Base-by-base conservation (phyloP, 2,797 vertebrate species). In the Onychomys leucogaster region DNA sequence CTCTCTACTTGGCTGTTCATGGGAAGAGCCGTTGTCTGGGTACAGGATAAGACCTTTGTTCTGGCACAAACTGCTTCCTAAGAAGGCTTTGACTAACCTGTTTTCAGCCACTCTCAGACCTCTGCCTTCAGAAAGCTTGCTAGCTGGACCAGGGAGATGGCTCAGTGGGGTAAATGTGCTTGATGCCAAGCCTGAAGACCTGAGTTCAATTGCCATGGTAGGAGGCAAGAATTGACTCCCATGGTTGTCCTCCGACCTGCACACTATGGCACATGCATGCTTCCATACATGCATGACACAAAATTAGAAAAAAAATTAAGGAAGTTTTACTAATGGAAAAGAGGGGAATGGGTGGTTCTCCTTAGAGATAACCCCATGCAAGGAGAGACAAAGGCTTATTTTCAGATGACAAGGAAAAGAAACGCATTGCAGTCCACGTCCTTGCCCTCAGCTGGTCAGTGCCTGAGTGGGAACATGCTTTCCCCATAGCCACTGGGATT, bases 351-450 rank as follows among this genome's bases (percentile, higher is more conserved):
- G 25, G 37, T 2, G 9, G 29, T 17, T 87, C 14, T n/a, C 29
- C 65, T 46, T 34, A 82, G 61, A 25, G 78, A 88, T 21, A 37
- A n/a, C 21, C 49, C 55, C n/a, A 86, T 8, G 17, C 4, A 2
- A 63, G 23, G n/a, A 94, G 13, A 32, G 37, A 78, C n/a, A 55
- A 86, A 69, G 3, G 21, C 12, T 17, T 73, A 27, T 80, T 82
- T 55, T 93, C n/a, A 57, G 86, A 88, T 46, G 19, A 85, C 34
- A n/a, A 90, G 94, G 63, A 77, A 77, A 52, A 34, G 2, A 95
- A 52, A 78, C 29, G 19, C 19, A 55, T 34, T 37, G 17, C 1
- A 25, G 86, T 57, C 59, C 71, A 84, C 1, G 12, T 9, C 21
- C 46, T 73, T 82, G 67, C 29, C n/a, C n/a, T 61, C 55, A 73